phyloP scores from a whole-genome alignment of 1,140 invertebrate genomes.

The Zeugodacus cucurbitae region DNA sequence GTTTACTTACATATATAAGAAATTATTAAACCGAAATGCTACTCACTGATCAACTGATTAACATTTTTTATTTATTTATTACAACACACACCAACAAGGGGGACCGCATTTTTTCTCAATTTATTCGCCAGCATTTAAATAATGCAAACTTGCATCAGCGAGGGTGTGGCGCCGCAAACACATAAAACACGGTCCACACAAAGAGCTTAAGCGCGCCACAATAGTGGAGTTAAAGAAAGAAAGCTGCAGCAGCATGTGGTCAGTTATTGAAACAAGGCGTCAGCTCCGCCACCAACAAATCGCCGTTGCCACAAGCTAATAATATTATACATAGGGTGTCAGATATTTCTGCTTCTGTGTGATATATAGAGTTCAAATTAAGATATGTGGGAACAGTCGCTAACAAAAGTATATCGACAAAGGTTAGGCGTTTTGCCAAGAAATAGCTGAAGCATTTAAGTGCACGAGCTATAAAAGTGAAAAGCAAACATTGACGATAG shows the following conservation, averaged over 20 bases:
- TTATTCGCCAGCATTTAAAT: background rate
- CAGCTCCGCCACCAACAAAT: no score
- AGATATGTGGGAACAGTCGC: no score
- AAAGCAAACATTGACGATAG: no score
- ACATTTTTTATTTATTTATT: constrained; percentile 14
- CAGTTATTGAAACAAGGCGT: background rate
- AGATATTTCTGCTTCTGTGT: no score
- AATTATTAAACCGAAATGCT: background rate
- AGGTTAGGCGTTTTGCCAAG: no score
- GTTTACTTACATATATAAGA: no score
- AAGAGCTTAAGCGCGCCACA: background rate
- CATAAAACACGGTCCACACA: background rate
- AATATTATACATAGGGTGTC: no score
- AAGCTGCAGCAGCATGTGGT: background rate
- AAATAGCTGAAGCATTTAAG: no score
- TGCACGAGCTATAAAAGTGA: no score
- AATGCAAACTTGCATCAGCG: constrained; percentile 29
- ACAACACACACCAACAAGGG: background rate
- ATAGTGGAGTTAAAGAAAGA: background rate
- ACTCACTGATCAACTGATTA: background rate
- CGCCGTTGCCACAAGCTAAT: no score
- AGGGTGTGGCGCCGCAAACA: background rate
- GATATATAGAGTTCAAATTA: no score
- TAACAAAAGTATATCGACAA: no score
- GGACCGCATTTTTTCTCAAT: background rate